Evolutionary conservation across 2,113 vertebrate genomes (phyloP).

Genomic region (Hyperoodon ampullatus): DNA sequence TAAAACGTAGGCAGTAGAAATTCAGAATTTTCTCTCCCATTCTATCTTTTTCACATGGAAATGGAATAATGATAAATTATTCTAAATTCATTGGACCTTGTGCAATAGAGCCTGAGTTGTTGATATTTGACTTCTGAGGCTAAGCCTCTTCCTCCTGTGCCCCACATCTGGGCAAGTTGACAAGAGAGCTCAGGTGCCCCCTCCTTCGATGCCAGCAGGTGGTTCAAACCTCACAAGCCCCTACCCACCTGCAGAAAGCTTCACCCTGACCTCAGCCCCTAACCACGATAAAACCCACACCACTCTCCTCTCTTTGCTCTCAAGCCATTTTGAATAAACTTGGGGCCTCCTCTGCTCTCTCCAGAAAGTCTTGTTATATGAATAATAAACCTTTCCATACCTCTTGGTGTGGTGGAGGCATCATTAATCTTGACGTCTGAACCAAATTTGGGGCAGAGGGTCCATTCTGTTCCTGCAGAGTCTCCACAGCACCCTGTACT

Average conservation of each 20-base stretch:
- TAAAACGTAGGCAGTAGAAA: background rate
- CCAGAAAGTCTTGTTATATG: background rate
- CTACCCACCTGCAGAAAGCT: background rate
- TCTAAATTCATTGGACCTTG: background rate
- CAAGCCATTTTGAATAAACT: background rate
- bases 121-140: background rate
- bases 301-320: background rate
- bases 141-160: background rate
- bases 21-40: background rate
- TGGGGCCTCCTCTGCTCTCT: background rate
- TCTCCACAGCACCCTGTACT: fast-evolving
- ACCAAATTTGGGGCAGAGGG: background rate
- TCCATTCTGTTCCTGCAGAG: background rate
- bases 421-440: background rate
- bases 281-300: background rate
- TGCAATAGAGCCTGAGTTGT: background rate
- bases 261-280: background rate
- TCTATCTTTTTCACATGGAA: background rate
- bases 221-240: background rate
- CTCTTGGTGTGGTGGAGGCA: background rate
- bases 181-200: background rate
- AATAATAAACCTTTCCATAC: background rate
- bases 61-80: background rate
- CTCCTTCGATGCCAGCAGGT: background rate
- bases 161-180: background rate